These are phyloP conservation scores for Cerastoderma edule DNA, from an alignment of 2,888 invertebrate genomes.

Conservation along the genomic window DNA sequence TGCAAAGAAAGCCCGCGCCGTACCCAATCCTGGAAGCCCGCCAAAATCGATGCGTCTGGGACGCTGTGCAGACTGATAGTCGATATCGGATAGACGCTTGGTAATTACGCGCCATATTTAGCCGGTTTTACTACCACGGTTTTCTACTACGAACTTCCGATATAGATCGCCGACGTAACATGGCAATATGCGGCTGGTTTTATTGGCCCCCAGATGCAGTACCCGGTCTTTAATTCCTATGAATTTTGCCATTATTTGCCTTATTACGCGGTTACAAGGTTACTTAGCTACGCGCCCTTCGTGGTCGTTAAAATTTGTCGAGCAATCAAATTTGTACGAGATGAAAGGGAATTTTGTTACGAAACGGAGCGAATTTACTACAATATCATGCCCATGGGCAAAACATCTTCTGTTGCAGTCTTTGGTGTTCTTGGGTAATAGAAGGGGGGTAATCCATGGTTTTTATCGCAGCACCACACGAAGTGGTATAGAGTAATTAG, in stretches of 20 bases:
- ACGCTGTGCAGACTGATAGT: slow-evolving; percentile 42
- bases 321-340: background rate
- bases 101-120: slow-evolving; percentile 40
- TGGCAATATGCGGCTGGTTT: background rate
- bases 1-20: slow-evolving; percentile 13
- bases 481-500: too few relatives aligned
- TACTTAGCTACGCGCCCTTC: background rate
- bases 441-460: too few relatives aligned
- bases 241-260: slow-evolving; percentile 13
- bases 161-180: slow-evolving; percentile 4
- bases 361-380: too few relatives aligned
- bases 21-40: slow-evolving; percentile 19
- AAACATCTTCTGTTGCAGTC: too few relatives aligned
- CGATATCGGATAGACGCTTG: slow-evolving; percentile 36
- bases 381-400: too few relatives aligned
- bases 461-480: too few relatives aligned
- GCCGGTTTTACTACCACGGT: slow-evolving; percentile 14
- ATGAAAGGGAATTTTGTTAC: background rate
- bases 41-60: slow-evolving; percentile 52
- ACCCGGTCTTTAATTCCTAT: background rate
- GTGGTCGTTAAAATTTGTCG: background rate
- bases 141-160: slow-evolving; percentile 12
- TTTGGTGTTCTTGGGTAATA: too few relatives aligned
- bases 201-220: background rate
- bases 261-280: background rate